Base-by-base conservation (phyloP, 1,140 invertebrate genomes). In the Paralvinella palmiformis region DNA sequence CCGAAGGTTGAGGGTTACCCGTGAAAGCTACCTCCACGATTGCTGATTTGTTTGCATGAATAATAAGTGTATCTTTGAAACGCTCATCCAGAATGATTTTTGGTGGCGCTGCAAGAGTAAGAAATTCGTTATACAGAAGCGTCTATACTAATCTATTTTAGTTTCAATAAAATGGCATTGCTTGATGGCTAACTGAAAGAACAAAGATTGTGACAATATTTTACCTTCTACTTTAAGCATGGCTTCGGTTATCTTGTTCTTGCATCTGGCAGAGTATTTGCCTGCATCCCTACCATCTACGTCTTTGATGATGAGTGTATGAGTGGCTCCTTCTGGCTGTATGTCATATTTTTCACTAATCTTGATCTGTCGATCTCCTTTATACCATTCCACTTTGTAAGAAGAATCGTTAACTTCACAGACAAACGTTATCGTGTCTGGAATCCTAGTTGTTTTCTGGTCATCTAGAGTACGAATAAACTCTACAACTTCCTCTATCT, bases 191-290 rank as follows among this genome's bases (percentile, higher is more conserved):
- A 13, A 41, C 37, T 41, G n/a, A 41, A 13, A 41, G 10, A 13
- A 41, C 37, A 41, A 13, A 41, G n/a, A 13, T 13, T 41, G n/a
- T 10, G 10, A 41, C 37, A 41, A 10, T 41, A 10, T 13, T 41
- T 41, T 82, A 89, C 89, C 85, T 85, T 92, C 88, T 41, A 94
- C 86, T 81, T 88, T 88, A 35, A 95, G 78, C 82, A 88, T 91
- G 0, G 90, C 90, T 0, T 86, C 86, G 48, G 90, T 91, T 73
- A 87, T 91, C 0, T 91, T 86, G 74, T 91, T 91, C 29, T 86
- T 84, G 27, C 89, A 86, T 5, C 85, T 75, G 66, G 91, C 93
- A 33, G 86, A 87, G 75, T 93, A 92, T 78, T 92, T 90, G 32
- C 85, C 84, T 69, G 88, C 85, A 76, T 95, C 92, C 64, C 89